Conservation (phyloP, 1,140 invertebrate species). For the Ostrea denselamellosa region DNA sequence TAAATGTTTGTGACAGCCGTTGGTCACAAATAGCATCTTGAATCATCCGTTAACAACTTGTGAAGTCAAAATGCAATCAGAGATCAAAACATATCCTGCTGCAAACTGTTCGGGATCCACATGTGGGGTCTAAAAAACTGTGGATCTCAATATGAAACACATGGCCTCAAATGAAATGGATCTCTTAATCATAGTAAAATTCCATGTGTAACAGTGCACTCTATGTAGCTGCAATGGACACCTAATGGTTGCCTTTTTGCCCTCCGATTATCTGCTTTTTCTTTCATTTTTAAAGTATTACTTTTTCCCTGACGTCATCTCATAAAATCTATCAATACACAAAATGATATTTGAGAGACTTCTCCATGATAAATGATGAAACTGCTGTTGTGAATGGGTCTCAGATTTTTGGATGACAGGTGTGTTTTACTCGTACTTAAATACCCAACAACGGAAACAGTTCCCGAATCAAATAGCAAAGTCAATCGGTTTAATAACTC, state of each 20-base stretch:
- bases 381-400: not conserved
- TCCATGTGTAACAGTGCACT: not conserved
- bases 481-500: too few relatives aligned
- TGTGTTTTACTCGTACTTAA: not conserved
- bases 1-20: not conserved
- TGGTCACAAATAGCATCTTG: constrained; percentile 2
- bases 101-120: not conserved
- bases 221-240: not conserved
- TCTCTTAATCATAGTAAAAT: constrained; percentile 18
- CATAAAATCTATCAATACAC: not conserved
- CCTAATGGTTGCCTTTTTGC: not conserved
- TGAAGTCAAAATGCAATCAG: not conserved
- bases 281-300: not conserved
- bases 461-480: too few relatives aligned
- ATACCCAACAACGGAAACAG: not conserved
- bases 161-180: constrained; percentile 19
- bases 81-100: not conserved
- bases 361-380: not conserved
- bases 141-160: constrained; percentile 14
- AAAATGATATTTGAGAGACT: not conserved
- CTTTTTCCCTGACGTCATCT: not conserved
- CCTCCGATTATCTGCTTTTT: not conserved
- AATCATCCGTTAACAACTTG: not conserved
- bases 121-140: constrained; percentile 6
- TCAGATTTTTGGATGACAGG: not conserved